Evolutionary conservation across 1,140 invertebrate genomes (phyloP), one percentile per base, ranked within the genome.

Genomic region (Chelonus insularis): DNA sequence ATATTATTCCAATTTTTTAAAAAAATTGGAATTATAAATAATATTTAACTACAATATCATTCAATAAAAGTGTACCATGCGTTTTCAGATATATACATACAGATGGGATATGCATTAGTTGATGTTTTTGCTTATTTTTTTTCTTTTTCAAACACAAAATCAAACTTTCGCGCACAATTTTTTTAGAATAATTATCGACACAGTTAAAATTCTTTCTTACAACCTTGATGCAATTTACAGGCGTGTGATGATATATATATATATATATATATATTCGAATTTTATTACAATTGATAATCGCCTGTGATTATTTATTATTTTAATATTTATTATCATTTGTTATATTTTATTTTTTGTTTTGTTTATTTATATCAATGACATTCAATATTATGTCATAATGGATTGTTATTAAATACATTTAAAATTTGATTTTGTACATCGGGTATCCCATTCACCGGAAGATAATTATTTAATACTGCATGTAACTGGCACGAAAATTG

Each of bases 61-160:
- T 74, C 51, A 67, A 73, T 69, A 39, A 70, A 72, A 72, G 63
- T 66, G 66, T 73, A 71, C 71, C 67, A 51, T 70, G 57, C 68
- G 69, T 18, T 56, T 77, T 73, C 75, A 79, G 78, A 75, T 80
- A 80, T 79, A 79, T 80, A 80, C 76, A 80, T 71, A 79, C 71
- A 79, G 70, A 70, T 72, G 67, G 70, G 75, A 80, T 80, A 80
- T 80, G 78, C 78, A 76, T 76, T 64, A 62, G 50, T 65, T 65
- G 68, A 61, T 62, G 8, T 52, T 14, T 16, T 18, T n/a, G 2
- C 3, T 29, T 7, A 29, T 29, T 29, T 4, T 29, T 29, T 2
- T 43, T 43, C 9, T 43, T 18, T 64, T 65, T 63, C 36, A 61
- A 66, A 63, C 57, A 62, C 60, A 45, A n/a, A n/a, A n/a, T n/a